Conservation (phyloP, 1,140 invertebrate genomes). For the Apis dorsata region DNA sequence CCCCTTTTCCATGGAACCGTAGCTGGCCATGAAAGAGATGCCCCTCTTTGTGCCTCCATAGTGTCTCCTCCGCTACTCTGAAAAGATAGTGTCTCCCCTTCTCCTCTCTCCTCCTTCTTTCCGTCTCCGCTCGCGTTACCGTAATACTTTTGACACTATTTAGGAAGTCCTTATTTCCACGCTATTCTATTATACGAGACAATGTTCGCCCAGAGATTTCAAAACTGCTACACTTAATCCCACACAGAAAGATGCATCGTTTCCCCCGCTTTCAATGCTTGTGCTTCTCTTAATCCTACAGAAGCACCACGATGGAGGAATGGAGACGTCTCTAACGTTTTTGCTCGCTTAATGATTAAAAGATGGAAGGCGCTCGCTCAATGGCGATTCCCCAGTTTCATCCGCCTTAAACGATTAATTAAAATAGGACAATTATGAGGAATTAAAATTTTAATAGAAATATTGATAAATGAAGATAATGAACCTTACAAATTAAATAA, state of each 20-base stretch:
- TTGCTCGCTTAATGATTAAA: background rate
- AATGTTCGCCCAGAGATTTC: constrained; percentile 17
- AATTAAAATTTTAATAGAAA: background rate
- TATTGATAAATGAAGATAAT: too few relatives aligned
- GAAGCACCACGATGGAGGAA: background rate
- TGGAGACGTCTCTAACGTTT: background rate
- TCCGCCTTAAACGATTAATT: background rate
- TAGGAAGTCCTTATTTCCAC: background rate
- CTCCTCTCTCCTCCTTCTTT: background rate
- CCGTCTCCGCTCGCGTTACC: background rate
- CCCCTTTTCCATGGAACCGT: background rate
- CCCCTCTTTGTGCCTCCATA: constrained; percentile 11
- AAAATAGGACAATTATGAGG: background rate
- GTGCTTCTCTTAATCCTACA: constrained; percentile 10
- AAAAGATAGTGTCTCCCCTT: constrained; percentile 6
- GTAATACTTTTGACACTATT: constrained; percentile 36
- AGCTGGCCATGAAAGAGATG: constrained; percentile 17
- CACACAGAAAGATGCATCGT: background rate
- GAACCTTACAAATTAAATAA: too few relatives aligned
- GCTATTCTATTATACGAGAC: background rate
- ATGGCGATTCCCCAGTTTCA: background rate
- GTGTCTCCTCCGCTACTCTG: background rate
- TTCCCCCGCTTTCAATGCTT: background rate
- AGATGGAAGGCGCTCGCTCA: background rate
- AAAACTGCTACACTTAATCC: constrained; percentile 20